phyloP scores from a whole-genome alignment of 1,140 invertebrate genomes.

The Drosophila takahashii region DNA sequence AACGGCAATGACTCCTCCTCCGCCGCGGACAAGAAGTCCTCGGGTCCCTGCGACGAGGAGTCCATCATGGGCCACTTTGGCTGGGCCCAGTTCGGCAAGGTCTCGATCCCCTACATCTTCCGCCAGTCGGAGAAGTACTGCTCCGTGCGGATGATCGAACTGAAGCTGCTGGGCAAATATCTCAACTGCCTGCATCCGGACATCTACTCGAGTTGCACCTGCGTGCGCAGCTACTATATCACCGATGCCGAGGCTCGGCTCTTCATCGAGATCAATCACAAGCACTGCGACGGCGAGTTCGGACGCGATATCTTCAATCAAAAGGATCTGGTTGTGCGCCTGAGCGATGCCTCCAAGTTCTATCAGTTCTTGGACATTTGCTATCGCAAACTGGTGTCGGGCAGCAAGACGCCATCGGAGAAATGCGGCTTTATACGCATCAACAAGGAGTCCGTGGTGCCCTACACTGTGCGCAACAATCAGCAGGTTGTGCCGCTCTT shows the following conservation, averaged over 20 bases:
- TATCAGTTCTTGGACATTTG: constrained; percentile 95
- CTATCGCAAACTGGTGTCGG: constrained; percentile 91
- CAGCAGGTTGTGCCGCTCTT: constrained; percentile 97
- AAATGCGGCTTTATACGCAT: constrained; percentile 97
- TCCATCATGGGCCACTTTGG: constrained; percentile 94
- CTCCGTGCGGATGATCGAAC: constrained; percentile 95
- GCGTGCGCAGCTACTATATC: constrained; percentile 96
- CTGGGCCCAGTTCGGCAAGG: constrained; percentile 94
- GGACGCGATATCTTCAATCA: constrained; percentile 94
- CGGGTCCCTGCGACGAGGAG: constrained; percentile 88
- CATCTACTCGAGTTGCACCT: constrained; percentile 93
- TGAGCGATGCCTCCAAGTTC: constrained; percentile 95
- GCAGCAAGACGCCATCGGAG: constrained; percentile 89
- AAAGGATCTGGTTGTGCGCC: constrained; percentile 94
- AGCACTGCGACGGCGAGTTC: constrained; percentile 96
- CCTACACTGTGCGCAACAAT: constrained; percentile 93
- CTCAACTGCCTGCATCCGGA: constrained; percentile 92
- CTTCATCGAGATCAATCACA: constrained; percentile 96
- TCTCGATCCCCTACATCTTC: constrained; percentile 94
- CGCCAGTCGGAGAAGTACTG: constrained; percentile 94
- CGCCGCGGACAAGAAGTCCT: constrained; percentile 41
- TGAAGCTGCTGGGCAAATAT: constrained; percentile 94
- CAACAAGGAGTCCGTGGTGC: constrained; percentile 96
- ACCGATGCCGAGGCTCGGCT: constrained; percentile 95
- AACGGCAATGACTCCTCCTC: constrained; percentile 35